Evolutionary conservation across 2,113 vertebrate genomes (phyloP).

Genomic region (Oryzias celebensis): DNA sequence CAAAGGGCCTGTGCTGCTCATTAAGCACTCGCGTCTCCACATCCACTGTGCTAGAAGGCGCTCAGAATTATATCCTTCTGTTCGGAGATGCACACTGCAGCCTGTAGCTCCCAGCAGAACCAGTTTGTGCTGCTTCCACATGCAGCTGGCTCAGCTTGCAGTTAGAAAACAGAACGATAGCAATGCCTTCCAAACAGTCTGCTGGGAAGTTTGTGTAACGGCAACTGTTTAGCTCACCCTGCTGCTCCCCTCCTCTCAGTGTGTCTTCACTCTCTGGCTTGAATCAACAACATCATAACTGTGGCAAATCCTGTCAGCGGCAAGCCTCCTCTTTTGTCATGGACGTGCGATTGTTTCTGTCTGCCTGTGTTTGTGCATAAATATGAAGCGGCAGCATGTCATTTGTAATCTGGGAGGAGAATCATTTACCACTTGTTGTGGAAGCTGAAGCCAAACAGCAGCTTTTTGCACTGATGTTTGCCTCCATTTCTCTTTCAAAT

Average conservation of each 20-base stretch:
- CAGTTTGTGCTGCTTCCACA: no score
- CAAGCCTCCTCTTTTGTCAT: slow-evolving; percentile 26
- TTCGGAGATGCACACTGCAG: slow-evolving; percentile 4
- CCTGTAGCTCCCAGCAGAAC: not conserved
- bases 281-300: slow-evolving; percentile 45
- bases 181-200: slow-evolving; percentile 18
- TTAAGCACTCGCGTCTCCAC: slow-evolving; percentile 6
- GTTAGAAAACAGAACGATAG: slow-evolving; percentile 18
- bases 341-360: slow-evolving; percentile 25
- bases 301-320: slow-evolving; percentile 22
- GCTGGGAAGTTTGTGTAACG: slow-evolving; percentile 23
- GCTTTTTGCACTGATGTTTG: slow-evolving; percentile 11
- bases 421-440: slow-evolving; percentile 36
- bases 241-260: not conserved
- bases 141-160: no score
- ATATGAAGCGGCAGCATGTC: slow-evolving; percentile 31
- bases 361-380: slow-evolving; percentile 37
- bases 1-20: slow-evolving; percentile 7
- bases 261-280: slow-evolving; percentile 26
- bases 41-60: not conserved
- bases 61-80: not conserved
- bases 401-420: slow-evolving; percentile 38
- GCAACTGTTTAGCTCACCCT: slow-evolving; percentile 25
- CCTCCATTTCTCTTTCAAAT: not conserved
- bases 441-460: slow-evolving; percentile 22